Evolutionary conservation across 2,113 vertebrate species (phyloP), one percentile per base, ranked within the genome.

Genomic region (Riparia riparia): DNA sequence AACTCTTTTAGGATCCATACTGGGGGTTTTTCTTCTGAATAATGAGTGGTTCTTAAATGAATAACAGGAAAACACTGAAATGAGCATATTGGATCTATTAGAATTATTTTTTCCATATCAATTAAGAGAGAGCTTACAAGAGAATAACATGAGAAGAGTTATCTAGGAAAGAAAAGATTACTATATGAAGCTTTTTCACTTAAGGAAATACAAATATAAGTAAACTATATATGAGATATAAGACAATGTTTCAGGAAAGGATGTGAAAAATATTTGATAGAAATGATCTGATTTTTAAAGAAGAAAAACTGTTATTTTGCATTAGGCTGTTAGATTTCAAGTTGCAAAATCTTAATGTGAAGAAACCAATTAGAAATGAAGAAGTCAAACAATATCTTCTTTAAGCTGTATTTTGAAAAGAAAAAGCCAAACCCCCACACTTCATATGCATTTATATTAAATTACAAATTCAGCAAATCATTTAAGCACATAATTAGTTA

Each of bases 401-500:
- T 54, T 61, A 83, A 63, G 22, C 29, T 83, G 4, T 13, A 47
- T 78, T 86, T 72, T 51, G 21, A 12, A 79, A 71, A 89, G 49
- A 64, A 64, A 60, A n/a, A 32, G 20, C 6, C 34, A 63, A 86
- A 77, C 7, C 3, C 11, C 12, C 39, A 64, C 14, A 45, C n/a
- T 93, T 91, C 66, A 39, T 58, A 84, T 86, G 32, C 47, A 87
- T 93, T 78, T 82, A 74, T 74, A 93, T 50, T 84, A 84, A 87
- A 93, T 58, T 84, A 58, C 5, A 82, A 74, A 78, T 82, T 91
- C 93, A 91, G 17, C 16, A 89, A 95, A 68, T 29, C 19, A 51
- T 89, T 93, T 96, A 94, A 89, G 39, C 42, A 82, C 26, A 56
- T 86, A 86, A 89, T 94, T 93, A 91, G 34, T 70, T 93, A 60